phyloP scores from a whole-genome alignment of 2,888 invertebrate species.

The Mimumesa dahlbomi region DNA sequence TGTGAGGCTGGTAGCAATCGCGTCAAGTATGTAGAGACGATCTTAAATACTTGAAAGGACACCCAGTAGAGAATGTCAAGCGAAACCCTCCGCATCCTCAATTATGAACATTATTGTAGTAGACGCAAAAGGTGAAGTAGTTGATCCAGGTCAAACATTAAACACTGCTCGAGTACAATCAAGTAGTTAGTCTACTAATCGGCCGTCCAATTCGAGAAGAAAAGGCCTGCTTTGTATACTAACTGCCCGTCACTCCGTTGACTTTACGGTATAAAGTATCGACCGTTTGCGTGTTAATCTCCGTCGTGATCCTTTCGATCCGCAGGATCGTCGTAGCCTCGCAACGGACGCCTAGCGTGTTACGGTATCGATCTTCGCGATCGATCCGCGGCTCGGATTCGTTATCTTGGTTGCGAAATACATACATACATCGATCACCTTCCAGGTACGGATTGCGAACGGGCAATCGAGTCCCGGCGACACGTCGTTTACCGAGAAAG shows the following conservation, averaged over 20 bases:
- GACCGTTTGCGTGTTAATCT: neutral
- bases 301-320: constrained; percentile 12
- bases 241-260: neutral
- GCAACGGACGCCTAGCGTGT: constrained; percentile 23
- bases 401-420: constrained; percentile 54
- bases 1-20: too few species aligned
- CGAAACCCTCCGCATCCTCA: too few species aligned
- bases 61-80: too few species aligned
- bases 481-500: constrained; percentile 17
- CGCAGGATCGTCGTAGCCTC: constrained; percentile 13
- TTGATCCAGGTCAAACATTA: constrained; percentile 41
- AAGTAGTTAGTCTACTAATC: constrained; percentile 39
- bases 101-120: neutral
- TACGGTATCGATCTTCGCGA: constrained; percentile 44
- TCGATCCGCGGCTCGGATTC: constrained; percentile 49
- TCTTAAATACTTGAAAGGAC: too few species aligned
- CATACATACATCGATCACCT: constrained; percentile 56
- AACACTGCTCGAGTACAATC: constrained; percentile 34
- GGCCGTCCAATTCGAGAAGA: constrained; percentile 38
- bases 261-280: neutral
- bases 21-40: too few species aligned
- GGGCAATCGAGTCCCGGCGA: constrained; percentile 21
- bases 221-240: constrained; percentile 11
- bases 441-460: constrained; percentile 12
- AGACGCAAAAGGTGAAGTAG: constrained; percentile 38